Percentiles rank a stretch among this genome's conserved stretches.
phyloP scores from a whole-genome alignment of 2,113 vertebrate species.

The Eurystomus gularis region DNA sequence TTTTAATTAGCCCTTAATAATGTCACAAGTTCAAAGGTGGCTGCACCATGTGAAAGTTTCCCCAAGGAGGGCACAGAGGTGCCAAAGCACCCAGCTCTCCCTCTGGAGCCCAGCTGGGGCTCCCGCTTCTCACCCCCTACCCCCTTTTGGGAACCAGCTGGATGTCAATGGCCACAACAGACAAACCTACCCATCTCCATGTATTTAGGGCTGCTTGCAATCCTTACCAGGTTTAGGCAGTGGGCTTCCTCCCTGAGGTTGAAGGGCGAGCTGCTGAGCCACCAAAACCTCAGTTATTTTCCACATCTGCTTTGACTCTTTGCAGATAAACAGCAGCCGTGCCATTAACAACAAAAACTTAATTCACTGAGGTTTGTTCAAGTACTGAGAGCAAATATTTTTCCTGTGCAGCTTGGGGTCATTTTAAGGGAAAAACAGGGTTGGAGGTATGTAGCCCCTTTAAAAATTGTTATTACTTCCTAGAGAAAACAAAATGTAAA shows the following conservation, averaged over 20 bases:
- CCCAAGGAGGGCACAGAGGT: neutral
- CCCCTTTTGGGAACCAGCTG: neutral
- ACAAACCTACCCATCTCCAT: neutral
- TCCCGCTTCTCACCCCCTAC: neutral
- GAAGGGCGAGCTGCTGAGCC: conserved; percentile 51
- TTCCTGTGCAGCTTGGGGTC: conserved; percentile 74
- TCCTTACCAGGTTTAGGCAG: neutral
- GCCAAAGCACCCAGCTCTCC: neutral
- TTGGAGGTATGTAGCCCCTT: conserved; percentile 67
- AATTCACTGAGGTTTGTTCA: conserved; percentile 78
- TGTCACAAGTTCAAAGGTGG: neutral
- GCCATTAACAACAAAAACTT: conserved; percentile 80
- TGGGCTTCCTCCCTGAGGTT: neutral
- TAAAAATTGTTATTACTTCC: conserved; percentile 76
- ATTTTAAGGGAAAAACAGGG: conserved; percentile 74
- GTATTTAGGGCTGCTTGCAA: neutral
- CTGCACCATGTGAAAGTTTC: neutral
- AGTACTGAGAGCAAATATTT: conserved; percentile 78
- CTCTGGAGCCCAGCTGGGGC: neutral
- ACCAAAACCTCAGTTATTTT: conserved; percentile 44
- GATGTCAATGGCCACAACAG: accelerated
- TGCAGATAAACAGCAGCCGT: conserved; percentile 74
- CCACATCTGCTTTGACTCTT: conserved; percentile 79
- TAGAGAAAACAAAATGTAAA: conserved; percentile 75
- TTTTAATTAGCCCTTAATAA: neutral